Evolutionary conservation across 2,888 invertebrate species (phyloP).

Genomic region (Cylindroiulus punctatus): DNA sequence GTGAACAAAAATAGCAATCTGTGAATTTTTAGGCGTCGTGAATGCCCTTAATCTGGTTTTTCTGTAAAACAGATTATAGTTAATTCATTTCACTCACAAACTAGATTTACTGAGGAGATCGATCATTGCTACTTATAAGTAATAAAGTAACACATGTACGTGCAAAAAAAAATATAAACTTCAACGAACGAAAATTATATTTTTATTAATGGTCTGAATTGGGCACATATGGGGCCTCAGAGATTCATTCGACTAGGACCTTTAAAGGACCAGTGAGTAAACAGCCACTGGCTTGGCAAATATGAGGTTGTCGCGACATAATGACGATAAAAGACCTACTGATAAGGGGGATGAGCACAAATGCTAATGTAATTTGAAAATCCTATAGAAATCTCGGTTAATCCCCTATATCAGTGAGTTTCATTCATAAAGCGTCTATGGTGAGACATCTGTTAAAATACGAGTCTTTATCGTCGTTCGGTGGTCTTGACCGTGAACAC

Average conservation of each 20-base stretch:
- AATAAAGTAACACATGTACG: no score
- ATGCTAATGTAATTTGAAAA: constrained; percentile 12
- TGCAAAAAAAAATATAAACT: no score
- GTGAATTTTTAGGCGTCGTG: not conserved
- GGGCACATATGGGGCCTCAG: no score
- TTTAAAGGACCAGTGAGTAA: not conserved
- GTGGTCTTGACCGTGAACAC: not conserved
- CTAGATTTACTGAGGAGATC: no score
- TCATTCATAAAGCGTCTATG: not conserved
- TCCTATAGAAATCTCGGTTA: not conserved
- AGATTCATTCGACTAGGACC: not conserved
- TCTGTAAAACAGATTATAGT: no score
- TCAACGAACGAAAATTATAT: no score
- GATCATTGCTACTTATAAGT: no score
- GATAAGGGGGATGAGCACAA: constrained; percentile 2
- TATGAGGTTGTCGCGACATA: not conserved
- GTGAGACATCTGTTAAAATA: constrained; percentile 25
- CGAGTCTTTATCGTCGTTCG: not conserved
- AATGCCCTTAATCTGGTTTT: no score
- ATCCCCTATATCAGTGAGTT: not conserved
- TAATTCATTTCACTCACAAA: no score
- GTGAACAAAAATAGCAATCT: not conserved
- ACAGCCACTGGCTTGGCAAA: not conserved
- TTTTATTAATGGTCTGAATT: no score
- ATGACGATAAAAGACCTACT: not conserved